A percentile compares a stretch with the other conserved stretches of the same genome.
These are phyloP conservation scores for Peromyscus nudipes DNA, from an alignment of 2,797 vertebrate genomes.

Conservation along the genomic window DNA sequence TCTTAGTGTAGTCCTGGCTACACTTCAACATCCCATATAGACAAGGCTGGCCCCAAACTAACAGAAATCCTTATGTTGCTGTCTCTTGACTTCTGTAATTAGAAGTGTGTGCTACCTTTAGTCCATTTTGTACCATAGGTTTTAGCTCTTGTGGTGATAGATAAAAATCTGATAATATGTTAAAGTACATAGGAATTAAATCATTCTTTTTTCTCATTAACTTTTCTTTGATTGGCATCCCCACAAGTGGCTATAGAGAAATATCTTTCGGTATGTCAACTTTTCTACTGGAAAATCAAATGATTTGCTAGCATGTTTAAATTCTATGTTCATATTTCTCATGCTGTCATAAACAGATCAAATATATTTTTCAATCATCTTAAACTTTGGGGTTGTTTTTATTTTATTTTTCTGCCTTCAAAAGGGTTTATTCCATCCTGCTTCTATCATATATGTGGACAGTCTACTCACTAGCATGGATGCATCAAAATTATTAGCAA, in stretches of 20 bases:
- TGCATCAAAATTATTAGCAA: not conserved
- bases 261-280: not conserved
- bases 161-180: not conserved
- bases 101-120: too few species aligned
- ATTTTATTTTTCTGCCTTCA: not conserved
- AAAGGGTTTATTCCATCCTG: not conserved
- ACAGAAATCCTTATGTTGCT: not conserved
- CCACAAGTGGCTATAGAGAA: not conserved
- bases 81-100: not conserved
- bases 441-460: fast-evolving
- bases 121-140: not conserved
- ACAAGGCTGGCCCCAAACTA: not conserved
- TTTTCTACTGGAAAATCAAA: not conserved
- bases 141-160: not conserved
- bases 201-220: not conserved
- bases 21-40: not conserved
- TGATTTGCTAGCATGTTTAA: not conserved
- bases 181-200: not conserved
- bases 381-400: not conserved
- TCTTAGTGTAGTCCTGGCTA: too few species aligned
- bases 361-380: not conserved
- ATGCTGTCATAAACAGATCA: not conserved
- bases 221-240: not conserved
- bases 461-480: not conserved
- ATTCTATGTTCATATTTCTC: not conserved